Conservation (phyloP, 2,797 vertebrate genomes). For the Myotis pilosus region DNA sequence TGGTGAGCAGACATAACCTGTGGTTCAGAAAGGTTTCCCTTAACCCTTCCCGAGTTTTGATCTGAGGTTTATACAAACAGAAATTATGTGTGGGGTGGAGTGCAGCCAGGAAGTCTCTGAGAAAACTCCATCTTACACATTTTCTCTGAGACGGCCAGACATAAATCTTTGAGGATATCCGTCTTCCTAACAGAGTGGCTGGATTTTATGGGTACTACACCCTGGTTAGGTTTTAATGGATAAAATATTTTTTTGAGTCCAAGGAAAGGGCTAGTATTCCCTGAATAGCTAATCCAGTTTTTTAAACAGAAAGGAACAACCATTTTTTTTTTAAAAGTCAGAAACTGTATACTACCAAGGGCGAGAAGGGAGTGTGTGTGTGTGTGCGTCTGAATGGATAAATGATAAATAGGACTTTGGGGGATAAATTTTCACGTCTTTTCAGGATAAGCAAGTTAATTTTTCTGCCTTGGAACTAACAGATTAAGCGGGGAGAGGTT, state of each 20-base stretch:
- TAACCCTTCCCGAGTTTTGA: constrained; percentile 76
- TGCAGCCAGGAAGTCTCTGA: constrained; percentile 75
- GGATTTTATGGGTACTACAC: constrained; percentile 78
- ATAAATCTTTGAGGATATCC: constrained; percentile 80
- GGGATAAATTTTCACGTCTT: background rate
- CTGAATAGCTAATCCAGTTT: constrained; percentile 54
- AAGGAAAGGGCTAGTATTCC: constrained; percentile 69
- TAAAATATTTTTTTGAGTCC: constrained; percentile 70
- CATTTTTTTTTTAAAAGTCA: constrained; percentile 40
- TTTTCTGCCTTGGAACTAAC: constrained; percentile 44
- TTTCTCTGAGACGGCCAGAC: constrained; percentile 77
- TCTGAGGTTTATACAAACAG: constrained; percentile 75
- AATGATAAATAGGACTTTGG: background rate
- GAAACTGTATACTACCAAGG: background rate
- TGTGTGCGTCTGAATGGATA: background rate
- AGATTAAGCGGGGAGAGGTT: background rate
- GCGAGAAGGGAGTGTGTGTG: background rate
- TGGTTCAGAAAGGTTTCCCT: constrained; percentile 70
- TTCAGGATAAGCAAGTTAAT: constrained; percentile 7
- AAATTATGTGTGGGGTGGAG: constrained; percentile 77
- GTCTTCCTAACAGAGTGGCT: constrained; percentile 75
- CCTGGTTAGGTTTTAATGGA: constrained; percentile 78
- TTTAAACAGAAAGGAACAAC: constrained; percentile 56
- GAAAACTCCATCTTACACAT: constrained; percentile 79
- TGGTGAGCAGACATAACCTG: constrained; percentile 63